phyloP scores from a whole-genome alignment of 2,888 invertebrate species.

The Agrotis puta region DNA sequence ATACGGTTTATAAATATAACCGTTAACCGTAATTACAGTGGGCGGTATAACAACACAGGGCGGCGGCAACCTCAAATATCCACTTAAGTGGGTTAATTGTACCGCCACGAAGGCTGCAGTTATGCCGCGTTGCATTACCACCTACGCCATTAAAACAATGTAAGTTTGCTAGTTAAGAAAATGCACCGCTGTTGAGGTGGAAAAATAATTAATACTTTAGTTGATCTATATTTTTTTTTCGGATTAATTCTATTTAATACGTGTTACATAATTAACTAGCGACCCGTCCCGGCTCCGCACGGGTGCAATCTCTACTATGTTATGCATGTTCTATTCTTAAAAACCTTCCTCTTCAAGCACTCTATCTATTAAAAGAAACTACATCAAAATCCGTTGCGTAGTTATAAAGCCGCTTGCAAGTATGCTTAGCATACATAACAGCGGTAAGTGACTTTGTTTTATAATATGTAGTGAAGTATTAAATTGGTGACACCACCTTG shows the following conservation, averaged over 20 bases:
- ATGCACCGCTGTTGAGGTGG: not conserved
- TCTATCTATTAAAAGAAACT: too few species aligned
- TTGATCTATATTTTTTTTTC: not conserved
- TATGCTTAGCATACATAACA: too few species aligned
- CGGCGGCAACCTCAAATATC: slow-evolving; percentile 46
- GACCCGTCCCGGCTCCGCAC: too few species aligned
- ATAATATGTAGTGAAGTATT: too few species aligned
- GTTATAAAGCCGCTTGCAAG: too few species aligned
- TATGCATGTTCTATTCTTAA: too few species aligned
- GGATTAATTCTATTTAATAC: not conserved
- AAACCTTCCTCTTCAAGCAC: too few species aligned
- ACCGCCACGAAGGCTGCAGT: slow-evolving; percentile 40
- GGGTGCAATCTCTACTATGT: too few species aligned
- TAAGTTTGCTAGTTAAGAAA: slow-evolving; percentile 6
- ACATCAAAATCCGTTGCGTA: too few species aligned
- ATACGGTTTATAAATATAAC: slow-evolving; percentile 31
- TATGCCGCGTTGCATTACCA: slow-evolving; percentile 33
- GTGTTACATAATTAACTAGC: too few species aligned
- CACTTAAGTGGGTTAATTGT: slow-evolving; percentile 62
- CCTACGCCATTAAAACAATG: slow-evolving; percentile 18
- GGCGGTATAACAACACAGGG: slow-evolving; percentile 38
- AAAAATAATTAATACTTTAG: not conserved
- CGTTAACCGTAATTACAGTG: slow-evolving; percentile 52
- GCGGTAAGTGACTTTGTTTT: too few species aligned
- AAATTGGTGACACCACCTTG: too few species aligned